These are phyloP conservation scores for Scytalopus superciliaris DNA, from an alignment of 2,113 vertebrate species.

Conservation along the genomic window DNA sequence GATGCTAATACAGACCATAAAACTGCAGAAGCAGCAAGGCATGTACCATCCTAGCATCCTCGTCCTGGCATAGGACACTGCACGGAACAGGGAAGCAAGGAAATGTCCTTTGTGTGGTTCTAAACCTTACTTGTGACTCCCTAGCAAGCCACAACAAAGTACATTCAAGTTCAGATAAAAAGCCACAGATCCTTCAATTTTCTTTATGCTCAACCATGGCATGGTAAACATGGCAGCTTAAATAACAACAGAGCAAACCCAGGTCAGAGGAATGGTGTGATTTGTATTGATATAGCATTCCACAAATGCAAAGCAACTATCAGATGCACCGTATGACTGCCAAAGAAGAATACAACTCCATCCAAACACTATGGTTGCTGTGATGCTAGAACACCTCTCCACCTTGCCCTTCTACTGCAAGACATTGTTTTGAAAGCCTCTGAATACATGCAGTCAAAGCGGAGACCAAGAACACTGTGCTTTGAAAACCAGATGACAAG, in stretches of 20 bases:
- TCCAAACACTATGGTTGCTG: neutral
- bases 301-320: neutral
- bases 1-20: neutral
- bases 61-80: neutral
- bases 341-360: neutral
- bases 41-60: neutral
- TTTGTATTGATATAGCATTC: neutral
- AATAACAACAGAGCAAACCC: neutral
- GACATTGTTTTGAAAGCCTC: neutral
- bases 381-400: neutral
- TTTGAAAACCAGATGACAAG: neutral
- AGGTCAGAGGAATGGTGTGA: neutral
- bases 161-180: neutral
- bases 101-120: neutral
- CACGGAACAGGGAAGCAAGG: fast-evolving
- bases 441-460: neutral
- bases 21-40: neutral
- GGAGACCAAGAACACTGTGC: neutral
- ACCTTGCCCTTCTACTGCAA: neutral
- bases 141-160: neutral
- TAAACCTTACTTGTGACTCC: neutral
- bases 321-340: neutral
- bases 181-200: neutral
- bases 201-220: neutral
- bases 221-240: neutral